phyloP scores from a whole-genome alignment of 2,888 invertebrate genomes.

The Dasypogon diadema region DNA sequence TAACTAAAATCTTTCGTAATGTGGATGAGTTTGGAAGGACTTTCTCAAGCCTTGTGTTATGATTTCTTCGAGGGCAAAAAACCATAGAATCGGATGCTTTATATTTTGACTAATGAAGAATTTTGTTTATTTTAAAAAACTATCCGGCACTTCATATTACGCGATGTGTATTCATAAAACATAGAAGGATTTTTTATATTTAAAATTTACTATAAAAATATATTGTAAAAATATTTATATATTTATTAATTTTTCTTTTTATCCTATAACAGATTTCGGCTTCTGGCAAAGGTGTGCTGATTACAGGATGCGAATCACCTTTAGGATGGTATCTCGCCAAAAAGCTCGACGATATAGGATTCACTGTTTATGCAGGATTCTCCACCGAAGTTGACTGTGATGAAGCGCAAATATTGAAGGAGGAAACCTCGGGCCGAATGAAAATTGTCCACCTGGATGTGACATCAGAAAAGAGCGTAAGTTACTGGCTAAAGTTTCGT shows the following conservation, averaged over 20 bases:
- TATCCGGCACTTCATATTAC: no score
- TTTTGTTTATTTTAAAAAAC: no score
- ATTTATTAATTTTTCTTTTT: conserved; percentile 52
- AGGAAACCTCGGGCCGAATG: conserved; percentile 80
- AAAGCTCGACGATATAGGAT: conserved; percentile 84
- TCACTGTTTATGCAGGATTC: conserved; percentile 90
- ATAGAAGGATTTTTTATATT: no score
- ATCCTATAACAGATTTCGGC: conserved; percentile 76
- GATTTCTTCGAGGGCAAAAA: no score
- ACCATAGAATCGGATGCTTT: no score
- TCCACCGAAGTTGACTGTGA: conserved; percentile 75
- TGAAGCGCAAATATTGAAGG: conserved; percentile 80
- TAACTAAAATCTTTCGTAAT: no score
- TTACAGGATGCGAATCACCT: conserved; percentile 82
- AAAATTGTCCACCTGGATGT: conserved; percentile 84
- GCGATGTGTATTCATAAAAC: no score
- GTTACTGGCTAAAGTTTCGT: conserved; percentile 46
- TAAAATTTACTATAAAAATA: no score
- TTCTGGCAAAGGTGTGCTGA: conserved; percentile 84
- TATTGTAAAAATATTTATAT: no score
- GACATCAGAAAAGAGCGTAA: conserved; percentile 80
- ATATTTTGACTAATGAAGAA: no score
- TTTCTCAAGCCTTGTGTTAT: no score
- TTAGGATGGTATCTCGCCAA: conserved; percentile 75
- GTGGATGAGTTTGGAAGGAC: no score